Evolutionary conservation across 92 coral and sea anemone species (phyloP).

Genomic region (Paramuricea clavata): DNA sequence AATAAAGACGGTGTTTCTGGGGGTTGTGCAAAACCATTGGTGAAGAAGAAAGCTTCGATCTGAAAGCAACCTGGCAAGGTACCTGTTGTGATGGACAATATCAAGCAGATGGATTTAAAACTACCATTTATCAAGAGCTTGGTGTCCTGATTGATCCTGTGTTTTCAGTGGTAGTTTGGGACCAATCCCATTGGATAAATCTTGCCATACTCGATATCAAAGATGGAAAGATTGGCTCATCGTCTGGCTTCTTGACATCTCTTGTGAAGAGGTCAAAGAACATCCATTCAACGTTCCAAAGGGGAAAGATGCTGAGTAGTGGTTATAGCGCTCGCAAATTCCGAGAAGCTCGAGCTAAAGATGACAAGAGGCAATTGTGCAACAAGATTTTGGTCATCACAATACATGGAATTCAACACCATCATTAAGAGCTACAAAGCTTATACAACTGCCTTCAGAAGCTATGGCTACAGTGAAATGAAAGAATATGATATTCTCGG

Average conservation of each 20-base stretch:
- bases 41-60: background rate
- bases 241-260: background rate
- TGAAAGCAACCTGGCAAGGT: slow-evolving; percentile 2
- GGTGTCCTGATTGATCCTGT: slow-evolving; percentile 12
- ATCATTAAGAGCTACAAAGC: slow-evolving; percentile 13
- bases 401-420: slow-evolving; percentile 11
- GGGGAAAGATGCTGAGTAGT: slow-evolving; percentile 34
- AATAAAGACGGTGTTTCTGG: background rate
- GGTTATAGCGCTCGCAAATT: background rate
- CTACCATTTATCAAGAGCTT: background rate
- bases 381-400: slow-evolving; percentile 40
- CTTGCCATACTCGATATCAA: slow-evolving; percentile 19
- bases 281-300: slow-evolving; percentile 25
- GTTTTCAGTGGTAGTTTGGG: slow-evolving; percentile 35
- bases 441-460: slow-evolving; percentile 3
- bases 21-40: slow-evolving; percentile 27
- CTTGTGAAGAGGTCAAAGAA: slow-evolving; percentile 26
- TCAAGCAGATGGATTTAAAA: slow-evolving; percentile 1
- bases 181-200: slow-evolving; percentile 44
- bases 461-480: slow-evolving; percentile 32
- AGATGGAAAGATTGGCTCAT: slow-evolving; percentile 25
- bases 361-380: slow-evolving; percentile 33
- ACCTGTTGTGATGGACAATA: slow-evolving; percentile 25
- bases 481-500: slow-evolving; percentile 28
- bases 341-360: slow-evolving; percentile 1